Percentiles rank a stretch among this genome's conserved stretches.
Evolutionary conservation across 2,113 vertebrate species (phyloP).

Genomic region (Trichomycterus rosablanca): DNA sequence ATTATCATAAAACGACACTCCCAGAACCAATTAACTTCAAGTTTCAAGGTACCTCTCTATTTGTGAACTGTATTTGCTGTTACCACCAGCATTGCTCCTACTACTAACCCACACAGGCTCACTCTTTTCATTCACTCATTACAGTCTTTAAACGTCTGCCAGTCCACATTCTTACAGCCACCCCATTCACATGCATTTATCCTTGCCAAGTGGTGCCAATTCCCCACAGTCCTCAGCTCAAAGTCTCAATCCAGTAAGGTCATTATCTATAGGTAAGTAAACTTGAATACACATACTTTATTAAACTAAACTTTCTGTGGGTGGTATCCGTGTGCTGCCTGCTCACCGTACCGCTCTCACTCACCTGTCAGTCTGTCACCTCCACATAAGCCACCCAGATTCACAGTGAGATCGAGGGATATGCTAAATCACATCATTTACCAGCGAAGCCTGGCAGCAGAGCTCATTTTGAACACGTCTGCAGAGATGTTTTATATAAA

Average conservation of each 20-base stretch:
- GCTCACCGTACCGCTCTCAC: too few species aligned
- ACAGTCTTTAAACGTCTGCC: too few species aligned
- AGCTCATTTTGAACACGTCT: conserved; percentile 3
- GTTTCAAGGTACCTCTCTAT: too few species aligned
- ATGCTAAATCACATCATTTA: conserved; percentile 6
- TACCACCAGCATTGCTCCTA: too few species aligned
- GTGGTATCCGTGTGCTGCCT: too few species aligned
- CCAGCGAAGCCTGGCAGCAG: conserved; percentile 4
- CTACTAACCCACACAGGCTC: too few species aligned
- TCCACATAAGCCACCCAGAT: conserved; percentile 10
- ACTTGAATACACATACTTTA: conserved; percentile 43
- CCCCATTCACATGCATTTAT: conserved; percentile 31
- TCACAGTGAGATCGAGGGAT: conserved; percentile 23
- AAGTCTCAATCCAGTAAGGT: conserved; percentile 31
- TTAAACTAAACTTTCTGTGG: conserved; percentile 47
- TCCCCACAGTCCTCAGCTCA: conserved; percentile 4
- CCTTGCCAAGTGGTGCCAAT: conserved; percentile 22
- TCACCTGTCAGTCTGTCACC: conserved; percentile 37
- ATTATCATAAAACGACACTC: too few species aligned
- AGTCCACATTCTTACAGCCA: too few species aligned
- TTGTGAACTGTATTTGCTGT: too few species aligned
- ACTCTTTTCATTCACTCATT: too few species aligned
- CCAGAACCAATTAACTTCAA: too few species aligned
- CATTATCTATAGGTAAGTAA: conserved; percentile 46
- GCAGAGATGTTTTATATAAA: conserved; percentile 5